phyloP scores from a whole-genome alignment of 2,888 invertebrate species.

The Proisotoma minuta region DNA sequence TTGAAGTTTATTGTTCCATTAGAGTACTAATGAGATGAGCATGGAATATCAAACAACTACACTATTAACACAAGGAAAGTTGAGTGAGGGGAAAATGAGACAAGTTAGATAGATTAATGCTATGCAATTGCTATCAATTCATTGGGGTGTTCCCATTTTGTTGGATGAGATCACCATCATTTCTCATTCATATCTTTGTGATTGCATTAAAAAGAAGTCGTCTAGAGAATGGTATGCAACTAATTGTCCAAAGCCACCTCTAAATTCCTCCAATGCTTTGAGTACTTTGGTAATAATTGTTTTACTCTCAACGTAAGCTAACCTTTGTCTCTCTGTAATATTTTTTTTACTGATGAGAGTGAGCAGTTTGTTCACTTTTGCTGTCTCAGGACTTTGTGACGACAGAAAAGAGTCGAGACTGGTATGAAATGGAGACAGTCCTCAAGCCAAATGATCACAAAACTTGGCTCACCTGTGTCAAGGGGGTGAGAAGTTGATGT shows the following conservation, averaged over 20 bases:
- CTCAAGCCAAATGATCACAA: background rate
- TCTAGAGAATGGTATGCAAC: no score
- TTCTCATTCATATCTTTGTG: background rate
- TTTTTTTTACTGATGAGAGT: background rate
- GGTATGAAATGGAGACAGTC: constrained; percentile 18
- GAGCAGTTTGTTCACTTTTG: background rate
- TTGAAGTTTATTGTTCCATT: no score
- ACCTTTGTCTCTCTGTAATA: background rate
- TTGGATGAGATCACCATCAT: background rate
- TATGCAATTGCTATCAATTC: background rate
- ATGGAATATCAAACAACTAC: no score
- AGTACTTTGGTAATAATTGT: no score
- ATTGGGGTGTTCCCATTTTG: background rate
- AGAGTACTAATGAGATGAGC: no score
- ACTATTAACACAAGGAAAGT: no score
- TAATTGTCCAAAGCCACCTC: no score
- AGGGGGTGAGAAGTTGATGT: background rate
- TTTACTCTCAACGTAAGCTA: background rate
- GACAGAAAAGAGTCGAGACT: constrained; percentile 4
- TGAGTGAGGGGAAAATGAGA: no score
- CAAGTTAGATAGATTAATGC: no score
- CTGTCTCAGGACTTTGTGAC: constrained; percentile 11
- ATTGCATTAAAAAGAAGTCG: background rate
- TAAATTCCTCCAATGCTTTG: no score
- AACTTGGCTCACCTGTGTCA: background rate